These are phyloP conservation scores for Centropristis striata DNA, from an alignment of 2,113 vertebrate species.

Conservation along the genomic window DNA sequence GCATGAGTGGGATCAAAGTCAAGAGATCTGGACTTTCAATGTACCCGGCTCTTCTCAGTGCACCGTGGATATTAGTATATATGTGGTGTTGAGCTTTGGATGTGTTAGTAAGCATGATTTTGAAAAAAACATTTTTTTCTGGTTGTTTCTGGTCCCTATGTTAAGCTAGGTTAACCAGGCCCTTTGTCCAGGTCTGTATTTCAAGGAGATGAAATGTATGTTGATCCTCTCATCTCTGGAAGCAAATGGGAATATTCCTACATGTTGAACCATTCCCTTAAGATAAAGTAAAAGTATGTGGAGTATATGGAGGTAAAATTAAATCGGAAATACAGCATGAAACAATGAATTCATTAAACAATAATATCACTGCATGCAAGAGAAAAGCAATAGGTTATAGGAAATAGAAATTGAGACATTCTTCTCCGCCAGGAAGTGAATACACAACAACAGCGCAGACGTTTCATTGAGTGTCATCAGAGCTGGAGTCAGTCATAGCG, in stretches of 20 bases:
- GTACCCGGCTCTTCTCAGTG: no score
- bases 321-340: neutral
- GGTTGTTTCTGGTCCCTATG: neutral
- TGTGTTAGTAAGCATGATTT: neutral
- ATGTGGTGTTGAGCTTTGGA: no score
- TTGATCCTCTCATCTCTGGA: neutral
- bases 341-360: neutral
- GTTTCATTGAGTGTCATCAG: conserved; percentile 74
- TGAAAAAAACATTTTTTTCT: neutral
- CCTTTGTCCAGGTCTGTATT: neutral
- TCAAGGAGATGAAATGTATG: neutral
- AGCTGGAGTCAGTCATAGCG: conserved; percentile 51
- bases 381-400: neutral
- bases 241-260: neutral
- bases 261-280: neutral
- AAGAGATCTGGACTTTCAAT: no score
- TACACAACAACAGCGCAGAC: conserved; percentile 27
- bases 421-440: conserved; percentile 20
- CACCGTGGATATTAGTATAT: no score
- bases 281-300: neutral
- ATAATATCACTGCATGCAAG: neutral
- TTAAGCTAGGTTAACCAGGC: neutral
- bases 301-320: neutral
- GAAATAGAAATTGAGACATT: neutral
- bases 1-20: no score